A percentile compares a stretch with the other conserved stretches of the same genome.
Evolutionary conservation across 2,113 vertebrate genomes (phyloP).

Genomic region (Synodontis membranacea): DNA sequence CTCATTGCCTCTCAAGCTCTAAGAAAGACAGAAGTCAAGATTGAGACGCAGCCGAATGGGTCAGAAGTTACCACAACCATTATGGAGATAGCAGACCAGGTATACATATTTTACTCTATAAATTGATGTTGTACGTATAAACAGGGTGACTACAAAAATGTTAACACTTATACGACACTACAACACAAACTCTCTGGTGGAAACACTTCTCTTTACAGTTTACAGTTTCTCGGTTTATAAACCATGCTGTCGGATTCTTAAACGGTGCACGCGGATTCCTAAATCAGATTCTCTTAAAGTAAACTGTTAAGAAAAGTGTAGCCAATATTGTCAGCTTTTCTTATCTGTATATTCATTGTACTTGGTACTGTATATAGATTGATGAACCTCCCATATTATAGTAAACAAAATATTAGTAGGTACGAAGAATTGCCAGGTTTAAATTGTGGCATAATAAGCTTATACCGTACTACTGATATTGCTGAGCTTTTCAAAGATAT

Average conservation of each 20-base stretch:
- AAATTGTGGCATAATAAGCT: neutral
- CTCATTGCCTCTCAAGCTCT: constrained; percentile 53
- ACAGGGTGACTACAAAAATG: neutral
- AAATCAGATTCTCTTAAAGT: no score
- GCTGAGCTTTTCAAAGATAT: neutral
- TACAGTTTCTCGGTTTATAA: no score
- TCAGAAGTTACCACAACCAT: constrained; percentile 77
- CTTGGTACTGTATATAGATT: neutral
- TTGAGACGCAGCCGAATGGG: constrained; percentile 74
- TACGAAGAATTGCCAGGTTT: neutral
- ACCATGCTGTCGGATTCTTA: no score
- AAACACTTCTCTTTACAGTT: no score
- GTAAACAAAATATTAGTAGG: neutral
- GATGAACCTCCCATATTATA: neutral
- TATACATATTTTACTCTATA: constrained; percentile 44
- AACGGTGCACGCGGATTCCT: no score
- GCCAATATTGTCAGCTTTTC: neutral
- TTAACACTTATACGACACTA: neutral
- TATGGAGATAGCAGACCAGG: constrained; percentile 75
- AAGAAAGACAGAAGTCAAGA: constrained; percentile 72
- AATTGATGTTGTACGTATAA: neutral
- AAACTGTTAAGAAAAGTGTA: neutral
- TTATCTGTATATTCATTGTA: neutral
- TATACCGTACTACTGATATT: neutral
- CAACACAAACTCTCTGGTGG: no score